Evolutionary conservation across 2,797 vertebrate genomes (phyloP).

Genomic region (Ataeniobius toweri): DNA sequence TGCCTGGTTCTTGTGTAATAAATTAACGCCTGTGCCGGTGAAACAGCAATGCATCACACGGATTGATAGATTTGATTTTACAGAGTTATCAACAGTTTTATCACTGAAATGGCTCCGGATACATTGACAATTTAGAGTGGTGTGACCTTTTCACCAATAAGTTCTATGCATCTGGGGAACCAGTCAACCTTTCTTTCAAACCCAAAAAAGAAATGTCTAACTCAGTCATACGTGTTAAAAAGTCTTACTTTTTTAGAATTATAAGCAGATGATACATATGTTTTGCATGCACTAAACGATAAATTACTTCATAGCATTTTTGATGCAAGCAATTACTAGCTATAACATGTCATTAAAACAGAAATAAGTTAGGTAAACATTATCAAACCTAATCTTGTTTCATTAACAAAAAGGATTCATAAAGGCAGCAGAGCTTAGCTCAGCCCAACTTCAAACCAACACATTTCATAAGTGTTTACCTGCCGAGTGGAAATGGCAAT

Average conservation of each 20-base stretch:
- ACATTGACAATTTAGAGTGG: constrained; percentile 62
- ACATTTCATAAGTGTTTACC: background rate
- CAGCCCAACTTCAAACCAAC: background rate
- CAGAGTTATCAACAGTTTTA: constrained; percentile 64
- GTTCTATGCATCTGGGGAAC: constrained; percentile 61
- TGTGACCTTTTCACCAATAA: constrained; percentile 67
- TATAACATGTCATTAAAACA: background rate
- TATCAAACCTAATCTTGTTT: background rate
- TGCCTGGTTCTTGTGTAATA: constrained; percentile 68
- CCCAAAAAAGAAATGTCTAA: constrained; percentile 36
- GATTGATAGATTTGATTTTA: constrained; percentile 68
- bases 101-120: constrained; percentile 59
- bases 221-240: constrained; percentile 37
- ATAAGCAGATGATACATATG: constrained; percentile 12
- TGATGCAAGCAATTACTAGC: background rate
- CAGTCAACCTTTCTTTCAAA: constrained; percentile 69
- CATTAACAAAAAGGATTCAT: background rate
- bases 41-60: constrained; percentile 66
- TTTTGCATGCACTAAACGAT: background rate
- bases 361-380: background rate
- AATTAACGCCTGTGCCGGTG: constrained; percentile 70
- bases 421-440: background rate
- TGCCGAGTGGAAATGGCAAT: background rate
- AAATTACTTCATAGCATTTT: background rate
- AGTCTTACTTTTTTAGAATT: constrained; percentile 37